Base-by-base conservation (phyloP, 2,797 vertebrate genomes). In the Sebastes trivittatus region DNA sequence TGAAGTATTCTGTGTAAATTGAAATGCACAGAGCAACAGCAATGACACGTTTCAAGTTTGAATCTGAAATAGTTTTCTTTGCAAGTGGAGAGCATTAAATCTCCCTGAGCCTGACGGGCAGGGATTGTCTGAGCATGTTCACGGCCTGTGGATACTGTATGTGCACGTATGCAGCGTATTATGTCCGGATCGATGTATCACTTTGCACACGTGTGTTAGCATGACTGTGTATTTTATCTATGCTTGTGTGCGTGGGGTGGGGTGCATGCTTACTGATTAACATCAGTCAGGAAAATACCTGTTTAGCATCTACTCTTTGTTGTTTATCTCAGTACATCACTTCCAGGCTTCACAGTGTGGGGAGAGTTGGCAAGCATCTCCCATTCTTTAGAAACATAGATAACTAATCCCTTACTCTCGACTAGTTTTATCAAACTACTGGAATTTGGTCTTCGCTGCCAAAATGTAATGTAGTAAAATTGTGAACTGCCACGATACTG, bases 121-220 rank as follows among this genome's bases (percentile, higher is more conserved):
- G 62, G 2, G 55, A 32, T 27, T 75, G 87, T 54, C 74, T 86
- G 65, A 68, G 75, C 84, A 81, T 65, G 84, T 79, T 79, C 67
- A 22, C 46, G 32, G 70, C 71, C 58, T 76, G 59, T 62, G 46
- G 46, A 66, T 36, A 36, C 65, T 16, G 11, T 49, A 25, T 27
- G 54, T 11, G 10, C 16, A 42, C 14, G 7, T 16, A 38, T 75
- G 59, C 23, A 9, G 9, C 3, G 14, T 27, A 5, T 56, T 32
- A 10, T 52, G 36, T 38, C 4, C 36, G 5, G 36, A n/a, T 65
- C 2, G 8, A n/a, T 42, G 18, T 27, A 6, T 64, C 36, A 27
- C 16, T 30, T 60, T 66, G 65, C 56, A 72, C n/a, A 16, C 3
- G 3, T 55, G 55, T 71, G 27, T 27, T 16, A n/a, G 49, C 46